Evolutionary conservation across 1,140 invertebrate genomes (phyloP), one percentile per base, ranked within the genome.

Genomic region (Philaenus spumarius): DNA sequence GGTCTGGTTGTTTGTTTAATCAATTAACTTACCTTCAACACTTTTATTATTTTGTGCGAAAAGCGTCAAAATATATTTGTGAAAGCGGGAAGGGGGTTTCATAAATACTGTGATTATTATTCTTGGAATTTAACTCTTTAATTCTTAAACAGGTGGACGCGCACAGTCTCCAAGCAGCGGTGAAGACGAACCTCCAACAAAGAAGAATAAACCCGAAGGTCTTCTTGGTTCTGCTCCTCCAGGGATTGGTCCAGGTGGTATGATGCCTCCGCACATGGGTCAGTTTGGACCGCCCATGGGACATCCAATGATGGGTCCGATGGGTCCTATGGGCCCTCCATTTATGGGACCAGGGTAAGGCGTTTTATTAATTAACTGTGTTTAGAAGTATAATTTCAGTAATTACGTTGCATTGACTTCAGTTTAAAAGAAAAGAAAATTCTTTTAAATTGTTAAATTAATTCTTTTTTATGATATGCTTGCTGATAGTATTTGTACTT

Each of bases 171-270:
- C 78, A 42, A 79, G 77, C 56, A 80, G 79, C 39, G 88, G 88
- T 52, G 89, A 90, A 69, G 88, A 91, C 71, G 86, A 88, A 69
- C 86, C 86, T 1, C 78, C 82, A 1, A 78, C 81, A 30, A 90
- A 89, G 69, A 89, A 81, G 71, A 56, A 72, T 7, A 86, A 85
- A 71, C 77, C 81, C 5, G 83, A 84, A 69, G 79, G 79, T 63
- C 67, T 82, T 11, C 62, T 81, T 20, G 79, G 79, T 20, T 77
- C 73, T 55, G 78, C 78, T 5, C 78, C 74, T 42, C 72, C 72
- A 39, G 70, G 70, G 15, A 64, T 74, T 43, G 64, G 75, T 59
- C 64, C 78, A 66, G 55, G 75, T 46, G 75, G 75, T 17, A 75
- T 74, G 67, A 71, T 80, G 60, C 75, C 75, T 60, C 71, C 78